Evolutionary conservation across 2,113 vertebrate species (phyloP), one percentile per base, ranked within the genome.

Genomic region (Emberiza fucata): DNA sequence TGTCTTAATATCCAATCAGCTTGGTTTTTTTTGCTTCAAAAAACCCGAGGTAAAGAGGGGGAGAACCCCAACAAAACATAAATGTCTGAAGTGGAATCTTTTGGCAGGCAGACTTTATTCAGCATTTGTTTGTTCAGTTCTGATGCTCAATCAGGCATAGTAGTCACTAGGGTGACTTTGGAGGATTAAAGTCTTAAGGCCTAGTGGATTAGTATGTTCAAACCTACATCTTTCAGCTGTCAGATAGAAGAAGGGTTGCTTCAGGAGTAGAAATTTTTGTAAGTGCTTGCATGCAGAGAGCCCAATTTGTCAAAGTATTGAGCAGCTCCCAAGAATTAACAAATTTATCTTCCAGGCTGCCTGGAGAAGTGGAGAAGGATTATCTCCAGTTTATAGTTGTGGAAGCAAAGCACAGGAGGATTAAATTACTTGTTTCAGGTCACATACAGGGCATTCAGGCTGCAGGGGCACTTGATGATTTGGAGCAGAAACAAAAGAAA

Each of bases 151-250:
- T 81, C 78, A 84, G 92, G 90, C 93, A 79, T 90, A 95, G 92
- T 85, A 95, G 95, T 93, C 88, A 91, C 72, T 84, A 69, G 71
- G 69, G 90, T 91, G 83, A 93, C 91, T 96, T 93, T 91, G 83
- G 94, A 93, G 83, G 96, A 96, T 97, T 97, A 97, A 97, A 95
- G 86, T 90, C 93, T 97, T 96, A 95, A 93, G 13, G 66, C 44
- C 81, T 48, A 45, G 83, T 90, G 95, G 95, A 97, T 96, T 95
- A 97, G 69, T 85, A 65, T 81, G 84, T 93, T 96, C 92, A 96
- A 95, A 86, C 50, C 82, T 90, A 25, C 94, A 97, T 97, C 95
- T 95, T 88, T 95, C 95, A 91, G 54, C 90, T 97, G 95, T 95
- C 97, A 94, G 87, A 94, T 14, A 86, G 80, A 91, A 81, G 91